phyloP scores from a whole-genome alignment of 2,113 vertebrate genomes.

The Formicarius rufipectus region DNA sequence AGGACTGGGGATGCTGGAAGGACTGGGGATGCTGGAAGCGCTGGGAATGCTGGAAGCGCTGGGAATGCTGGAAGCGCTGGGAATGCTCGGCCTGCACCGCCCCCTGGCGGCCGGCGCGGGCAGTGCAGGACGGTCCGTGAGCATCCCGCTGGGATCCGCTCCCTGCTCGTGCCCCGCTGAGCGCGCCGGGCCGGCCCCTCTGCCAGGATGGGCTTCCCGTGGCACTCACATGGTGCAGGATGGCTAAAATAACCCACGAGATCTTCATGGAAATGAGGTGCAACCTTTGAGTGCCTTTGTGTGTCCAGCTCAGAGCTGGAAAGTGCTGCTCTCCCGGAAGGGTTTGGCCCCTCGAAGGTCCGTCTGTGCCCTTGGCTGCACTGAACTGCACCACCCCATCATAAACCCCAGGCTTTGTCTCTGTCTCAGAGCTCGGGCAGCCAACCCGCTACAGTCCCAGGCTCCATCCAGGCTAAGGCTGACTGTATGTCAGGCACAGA shows the following conservation, averaged over 20 bases:
- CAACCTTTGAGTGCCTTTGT: neutral
- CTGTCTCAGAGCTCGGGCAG: neutral
- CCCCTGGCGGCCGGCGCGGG: neutral
- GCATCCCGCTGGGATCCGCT: neutral
- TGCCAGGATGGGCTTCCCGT: rapidly evolving
- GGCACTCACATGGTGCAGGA: neutral
- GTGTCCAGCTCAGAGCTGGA: neutral
- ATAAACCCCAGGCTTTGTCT: neutral
- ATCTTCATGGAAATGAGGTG: neutral
- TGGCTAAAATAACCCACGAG: rapidly evolving
- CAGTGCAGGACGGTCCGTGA: rapidly evolving
- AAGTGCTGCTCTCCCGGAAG: neutral
- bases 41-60: neutral
- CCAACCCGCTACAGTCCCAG: neutral
- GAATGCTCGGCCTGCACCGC: neutral
- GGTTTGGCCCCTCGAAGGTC: neutral
- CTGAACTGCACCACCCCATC: neutral
- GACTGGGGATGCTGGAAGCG: neutral
- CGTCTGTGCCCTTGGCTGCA: neutral
- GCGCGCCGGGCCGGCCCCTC: rapidly evolving
- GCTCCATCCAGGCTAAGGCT: neutral
- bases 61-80: neutral
- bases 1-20: too few species aligned
- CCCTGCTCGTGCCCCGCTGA: too few species aligned
- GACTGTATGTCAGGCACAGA: neutral